Evolutionary conservation across 2,113 vertebrate genomes (phyloP).

Genomic region (Bufo gargarizans): DNA sequence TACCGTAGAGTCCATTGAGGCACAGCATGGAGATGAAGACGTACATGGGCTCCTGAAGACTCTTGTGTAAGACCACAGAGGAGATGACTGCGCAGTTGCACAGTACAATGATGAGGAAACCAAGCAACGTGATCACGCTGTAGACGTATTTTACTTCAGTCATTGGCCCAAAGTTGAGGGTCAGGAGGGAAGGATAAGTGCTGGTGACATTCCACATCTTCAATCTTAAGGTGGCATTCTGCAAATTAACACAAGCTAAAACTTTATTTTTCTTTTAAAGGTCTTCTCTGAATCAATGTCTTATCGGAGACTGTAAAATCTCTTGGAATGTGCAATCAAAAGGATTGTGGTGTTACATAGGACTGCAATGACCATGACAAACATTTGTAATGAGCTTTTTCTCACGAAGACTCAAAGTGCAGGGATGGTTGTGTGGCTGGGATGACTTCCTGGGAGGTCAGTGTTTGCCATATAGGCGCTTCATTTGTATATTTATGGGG

Average conservation of each 20-base stretch:
- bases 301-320: too few relatives aligned
- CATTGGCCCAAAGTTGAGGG: conserved; percentile 21
- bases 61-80: not conserved
- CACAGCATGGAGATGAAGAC: conserved; percentile 27
- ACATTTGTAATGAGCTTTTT: too few relatives aligned
- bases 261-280: too few relatives aligned
- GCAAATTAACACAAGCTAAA: not conserved
- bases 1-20: conserved; percentile 42
- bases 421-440: too few relatives aligned
- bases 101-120: not conserved
- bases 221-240: not conserved
- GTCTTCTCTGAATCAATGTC: too few relatives aligned
- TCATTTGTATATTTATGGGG: too few relatives aligned
- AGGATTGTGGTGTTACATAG: too few relatives aligned
- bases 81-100: conserved; percentile 28
- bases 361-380: too few relatives aligned
- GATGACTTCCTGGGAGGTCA: too few relatives aligned
- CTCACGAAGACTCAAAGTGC: too few relatives aligned
- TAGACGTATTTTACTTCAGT: not conserved
- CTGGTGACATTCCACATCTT: not conserved
- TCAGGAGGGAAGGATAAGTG: not conserved
- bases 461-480: too few relatives aligned
- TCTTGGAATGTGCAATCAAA: too few relatives aligned
- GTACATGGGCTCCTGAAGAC: conserved; percentile 45
- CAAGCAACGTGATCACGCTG: not conserved